A percentile compares a stretch with the other conserved stretches of the same genome.
Evolutionary conservation across 2,888 invertebrate genomes (phyloP).

Genomic region (Agriopis aurantiaria): DNA sequence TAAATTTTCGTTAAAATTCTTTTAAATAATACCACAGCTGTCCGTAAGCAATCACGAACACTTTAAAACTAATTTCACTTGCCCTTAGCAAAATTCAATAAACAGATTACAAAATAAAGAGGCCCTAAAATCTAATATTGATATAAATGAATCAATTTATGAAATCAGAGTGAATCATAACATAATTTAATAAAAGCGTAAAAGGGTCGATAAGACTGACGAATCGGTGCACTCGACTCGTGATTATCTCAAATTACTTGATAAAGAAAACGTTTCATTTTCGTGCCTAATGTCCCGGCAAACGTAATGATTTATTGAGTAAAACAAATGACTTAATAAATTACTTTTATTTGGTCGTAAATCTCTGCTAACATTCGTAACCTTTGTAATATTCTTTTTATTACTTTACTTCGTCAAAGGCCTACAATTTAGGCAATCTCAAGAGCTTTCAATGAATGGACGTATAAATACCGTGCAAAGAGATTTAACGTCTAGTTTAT

Average conservation of each 20-base stretch:
- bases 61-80: slow-evolving; percentile 10
- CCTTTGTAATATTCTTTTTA: slow-evolving; percentile 16
- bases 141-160: slow-evolving; percentile 27
- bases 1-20: background rate
- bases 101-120: slow-evolving; percentile 16
- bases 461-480: too few relatives aligned
- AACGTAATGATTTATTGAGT: slow-evolving; percentile 27
- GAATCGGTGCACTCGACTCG: slow-evolving; percentile 31
- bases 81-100: slow-evolving; percentile 19
- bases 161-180: slow-evolving; percentile 29
- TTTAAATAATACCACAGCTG: background rate
- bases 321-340: slow-evolving; percentile 27
- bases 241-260: slow-evolving; percentile 31
- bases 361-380: slow-evolving; percentile 17
- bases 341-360: slow-evolving; percentile 24
- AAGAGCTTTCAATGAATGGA: too few relatives aligned
- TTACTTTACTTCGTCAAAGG: slow-evolving; percentile 6
- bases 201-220: slow-evolving; percentile 39
- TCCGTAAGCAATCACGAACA: slow-evolving; percentile 5
- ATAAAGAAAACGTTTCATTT: slow-evolving; percentile 27
- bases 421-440: too few relatives aligned
- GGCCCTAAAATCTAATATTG: slow-evolving; percentile 24
- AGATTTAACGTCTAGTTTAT: too few relatives aligned
- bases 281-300: slow-evolving; percentile 21
- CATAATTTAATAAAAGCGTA: slow-evolving; percentile 36